Conservation (phyloP, 37 sponge, comb jelly and placozoan species). For the Hormiphora californensis region DNA sequence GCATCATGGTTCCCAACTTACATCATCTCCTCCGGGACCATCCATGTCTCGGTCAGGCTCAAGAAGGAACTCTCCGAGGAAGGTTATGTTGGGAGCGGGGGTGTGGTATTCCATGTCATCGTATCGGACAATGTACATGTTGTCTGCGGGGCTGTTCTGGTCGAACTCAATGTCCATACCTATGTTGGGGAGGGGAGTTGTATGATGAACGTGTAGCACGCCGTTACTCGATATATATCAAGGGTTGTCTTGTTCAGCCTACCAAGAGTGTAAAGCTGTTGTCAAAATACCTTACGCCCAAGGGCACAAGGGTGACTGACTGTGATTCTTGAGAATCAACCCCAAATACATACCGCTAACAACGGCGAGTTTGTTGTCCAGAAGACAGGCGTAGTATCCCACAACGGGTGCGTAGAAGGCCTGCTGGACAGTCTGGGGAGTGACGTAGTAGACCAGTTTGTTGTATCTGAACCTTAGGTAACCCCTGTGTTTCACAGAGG, state of each 20-base stretch:
- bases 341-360: not conserved
- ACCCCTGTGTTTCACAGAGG: slow-evolving; percentile 1
- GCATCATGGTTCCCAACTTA: no score
- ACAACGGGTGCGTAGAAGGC: slow-evolving; percentile 12
- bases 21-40: not conserved
- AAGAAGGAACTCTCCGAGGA: slow-evolving; percentile 21
- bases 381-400: slow-evolving; percentile 20
- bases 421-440: slow-evolving; percentile 11
- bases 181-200: no score
- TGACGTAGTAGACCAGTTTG: slow-evolving; percentile 31
- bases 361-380: not conserved
- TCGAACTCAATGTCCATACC: not conserved
- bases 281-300: no score
- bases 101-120: not conserved
- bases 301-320: no score
- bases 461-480: slow-evolving; percentile 35
- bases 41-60: not conserved
- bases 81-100: slow-evolving; percentile 5
- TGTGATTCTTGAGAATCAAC: no score
- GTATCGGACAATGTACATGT: not conserved
- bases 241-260: no score
- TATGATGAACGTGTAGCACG: no score
- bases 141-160: not conserved
- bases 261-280: no score
- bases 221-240: no score